Evolutionary conservation across 2,797 vertebrate species (phyloP).

Genomic region (Sparidentex hasta): DNA sequence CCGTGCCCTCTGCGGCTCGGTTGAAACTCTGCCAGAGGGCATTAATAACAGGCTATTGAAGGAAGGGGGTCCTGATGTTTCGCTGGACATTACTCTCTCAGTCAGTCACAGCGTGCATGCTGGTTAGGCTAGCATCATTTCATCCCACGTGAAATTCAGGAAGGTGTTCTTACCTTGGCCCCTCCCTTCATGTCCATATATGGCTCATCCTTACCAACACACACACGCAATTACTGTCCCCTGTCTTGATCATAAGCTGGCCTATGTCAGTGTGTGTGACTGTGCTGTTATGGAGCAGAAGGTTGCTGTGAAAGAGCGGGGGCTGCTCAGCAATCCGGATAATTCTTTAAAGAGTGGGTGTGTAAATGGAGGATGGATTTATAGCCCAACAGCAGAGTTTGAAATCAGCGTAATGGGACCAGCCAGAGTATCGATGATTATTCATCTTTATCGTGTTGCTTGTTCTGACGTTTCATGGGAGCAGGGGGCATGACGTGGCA

Average conservation of each 20-base stretch:
- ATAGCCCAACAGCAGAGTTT: slow-evolving; percentile 10
- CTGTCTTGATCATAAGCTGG: slow-evolving; percentile 4
- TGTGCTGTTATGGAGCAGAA: slow-evolving; percentile 8
- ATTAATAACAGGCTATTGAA: slow-evolving; percentile 51
- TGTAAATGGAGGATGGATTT: background rate
- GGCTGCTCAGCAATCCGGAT: background rate
- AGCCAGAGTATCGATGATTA: slow-evolving; percentile 13
- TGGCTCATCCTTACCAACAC: background rate
- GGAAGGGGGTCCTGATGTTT: slow-evolving; percentile 42
- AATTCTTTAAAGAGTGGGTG: slow-evolving; percentile 12
- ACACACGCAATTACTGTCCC: background rate
- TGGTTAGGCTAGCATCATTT: background rate
- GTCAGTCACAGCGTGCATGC: slow-evolving; percentile 1
- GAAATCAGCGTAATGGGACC: slow-evolving; percentile 51
- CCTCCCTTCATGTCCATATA: background rate
- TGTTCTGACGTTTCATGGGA: slow-evolving; percentile 19
- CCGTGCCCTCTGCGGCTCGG: slow-evolving; percentile 63
- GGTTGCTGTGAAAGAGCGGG: background rate
- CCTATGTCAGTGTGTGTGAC: slow-evolving; percentile 6
- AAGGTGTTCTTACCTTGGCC: background rate
- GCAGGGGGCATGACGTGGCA: background rate
- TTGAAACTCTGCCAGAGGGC: slow-evolving; percentile 63
- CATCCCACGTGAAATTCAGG: background rate
- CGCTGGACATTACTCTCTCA: slow-evolving; percentile 34
- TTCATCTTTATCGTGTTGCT: slow-evolving; percentile 12